These are phyloP conservation scores for Argyresthia albistria DNA, from an alignment of 2,888 invertebrate species.

Conservation along the genomic window DNA sequence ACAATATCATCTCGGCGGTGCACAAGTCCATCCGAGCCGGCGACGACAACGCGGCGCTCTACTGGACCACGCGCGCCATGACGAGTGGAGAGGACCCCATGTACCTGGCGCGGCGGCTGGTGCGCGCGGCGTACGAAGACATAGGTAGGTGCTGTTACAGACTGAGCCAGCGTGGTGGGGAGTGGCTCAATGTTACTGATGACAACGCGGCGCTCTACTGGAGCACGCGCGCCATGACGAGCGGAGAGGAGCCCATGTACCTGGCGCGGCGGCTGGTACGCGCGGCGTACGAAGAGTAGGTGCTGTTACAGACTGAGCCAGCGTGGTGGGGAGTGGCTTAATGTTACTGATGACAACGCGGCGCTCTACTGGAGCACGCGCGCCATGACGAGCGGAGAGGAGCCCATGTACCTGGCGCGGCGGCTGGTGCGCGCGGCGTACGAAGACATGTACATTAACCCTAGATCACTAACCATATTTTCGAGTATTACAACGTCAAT, in stretches of 20 bases:
- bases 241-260: slow-evolving; percentile 86
- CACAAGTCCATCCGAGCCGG: slow-evolving; percentile 88
- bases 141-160: slow-evolving; percentile 63
- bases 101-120: slow-evolving; percentile 82
- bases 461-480: too few species aligned
- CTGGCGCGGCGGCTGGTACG: slow-evolving; percentile 83
- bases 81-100: slow-evolving; percentile 86
- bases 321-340: neutral
- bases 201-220: slow-evolving; percentile 66
- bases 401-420: slow-evolving; percentile 83
- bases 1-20: slow-evolving; percentile 85
- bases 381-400: slow-evolving; percentile 85
- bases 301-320: neutral
- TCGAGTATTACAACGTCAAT: too few species aligned
- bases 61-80: slow-evolving; percentile 87
- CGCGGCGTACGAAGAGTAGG: slow-evolving; percentile 82
- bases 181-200: too few species aligned
- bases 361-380: slow-evolving; percentile 81
- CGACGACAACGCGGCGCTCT: slow-evolving; percentile 85
- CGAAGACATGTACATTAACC: too few species aligned
- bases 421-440: slow-evolving; percentile 81
- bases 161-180: neutral
- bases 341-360: neutral
- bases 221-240: slow-evolving; percentile 83
- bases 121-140: slow-evolving; percentile 84